These are phyloP conservation scores for Tetranychus cinnabarinus DNA, from an alignment of 1,140 invertebrate genomes.

Conservation along the genomic window DNA sequence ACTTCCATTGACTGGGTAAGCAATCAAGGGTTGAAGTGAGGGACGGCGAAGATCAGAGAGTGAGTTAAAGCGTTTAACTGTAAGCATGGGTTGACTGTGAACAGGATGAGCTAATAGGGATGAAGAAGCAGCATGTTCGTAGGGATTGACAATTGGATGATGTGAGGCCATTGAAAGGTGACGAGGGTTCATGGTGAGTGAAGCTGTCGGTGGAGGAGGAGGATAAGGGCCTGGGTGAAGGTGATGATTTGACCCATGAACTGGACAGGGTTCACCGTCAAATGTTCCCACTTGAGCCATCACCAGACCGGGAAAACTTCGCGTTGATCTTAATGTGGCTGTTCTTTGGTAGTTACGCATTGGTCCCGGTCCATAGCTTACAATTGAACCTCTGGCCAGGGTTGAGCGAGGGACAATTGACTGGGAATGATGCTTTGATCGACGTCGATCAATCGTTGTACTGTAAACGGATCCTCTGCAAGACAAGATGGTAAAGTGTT, in stretches of 20 bases:
- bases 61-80: not conserved
- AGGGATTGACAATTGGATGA: too few relatives aligned
- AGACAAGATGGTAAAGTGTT: not conserved
- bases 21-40: too few relatives aligned
- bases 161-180: not conserved
- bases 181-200: not conserved
- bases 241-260: conserved; percentile 8
- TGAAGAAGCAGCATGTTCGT: not conserved
- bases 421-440: not conserved
- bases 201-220: not conserved
- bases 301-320: conserved; percentile 13
- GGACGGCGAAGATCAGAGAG: not conserved
- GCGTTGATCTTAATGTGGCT: conserved; percentile 11
- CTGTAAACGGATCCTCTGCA: not conserved
- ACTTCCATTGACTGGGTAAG: too few relatives aligned
- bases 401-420: not conserved
- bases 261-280: conserved; percentile 13
- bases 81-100: not conserved
- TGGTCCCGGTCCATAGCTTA: not conserved
- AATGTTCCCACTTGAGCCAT: conserved; percentile 2
- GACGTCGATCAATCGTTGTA: not conserved
- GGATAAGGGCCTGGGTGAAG: not conserved
- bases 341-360: not conserved
- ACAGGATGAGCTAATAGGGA: not conserved
- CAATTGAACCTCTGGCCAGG: not conserved